Conservation (phyloP, 1,140 invertebrate genomes). For the Magallana ariakensis region DNA sequence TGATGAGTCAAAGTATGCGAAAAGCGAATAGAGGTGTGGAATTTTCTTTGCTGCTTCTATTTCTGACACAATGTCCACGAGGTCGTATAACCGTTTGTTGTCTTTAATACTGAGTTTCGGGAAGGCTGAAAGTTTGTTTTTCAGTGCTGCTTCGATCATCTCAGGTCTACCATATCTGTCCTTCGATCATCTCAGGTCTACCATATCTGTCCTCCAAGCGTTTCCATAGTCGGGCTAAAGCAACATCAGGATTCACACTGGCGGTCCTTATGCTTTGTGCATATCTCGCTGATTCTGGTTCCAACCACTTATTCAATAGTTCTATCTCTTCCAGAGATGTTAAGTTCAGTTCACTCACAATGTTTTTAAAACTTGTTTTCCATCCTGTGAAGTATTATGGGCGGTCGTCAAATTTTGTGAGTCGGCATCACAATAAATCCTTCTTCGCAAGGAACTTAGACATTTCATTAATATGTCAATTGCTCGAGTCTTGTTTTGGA, state of each 20-base stretch:
- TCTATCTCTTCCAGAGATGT: neutral
- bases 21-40: neutral
- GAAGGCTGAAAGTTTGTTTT: conserved; percentile 54
- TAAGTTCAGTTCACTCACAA: neutral
- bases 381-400: neutral
- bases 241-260: conserved; percentile 29
- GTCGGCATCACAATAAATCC: neutral
- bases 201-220: conserved; percentile 53
- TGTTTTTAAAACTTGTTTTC: conserved; percentile 3
- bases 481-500: neutral
- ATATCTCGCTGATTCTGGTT: neutral
- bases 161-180: no score
- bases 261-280: neutral
- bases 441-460: conserved; percentile 18
- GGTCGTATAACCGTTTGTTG: conserved; percentile 55
- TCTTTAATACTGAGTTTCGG: conserved; percentile 57
- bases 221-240: conserved; percentile 48
- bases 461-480: neutral
- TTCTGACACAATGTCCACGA: conserved; percentile 55
- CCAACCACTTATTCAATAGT: conserved; percentile 24
- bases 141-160: conserved; percentile 53
- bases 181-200: no score
- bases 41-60: conserved; percentile 50
- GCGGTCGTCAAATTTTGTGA: neutral
- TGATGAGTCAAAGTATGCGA: conserved; percentile 58